Evolutionary conservation across 2,888 invertebrate genomes (phyloP), one percentile per base, ranked within the genome.

Genomic region (Andrena bucephala): DNA sequence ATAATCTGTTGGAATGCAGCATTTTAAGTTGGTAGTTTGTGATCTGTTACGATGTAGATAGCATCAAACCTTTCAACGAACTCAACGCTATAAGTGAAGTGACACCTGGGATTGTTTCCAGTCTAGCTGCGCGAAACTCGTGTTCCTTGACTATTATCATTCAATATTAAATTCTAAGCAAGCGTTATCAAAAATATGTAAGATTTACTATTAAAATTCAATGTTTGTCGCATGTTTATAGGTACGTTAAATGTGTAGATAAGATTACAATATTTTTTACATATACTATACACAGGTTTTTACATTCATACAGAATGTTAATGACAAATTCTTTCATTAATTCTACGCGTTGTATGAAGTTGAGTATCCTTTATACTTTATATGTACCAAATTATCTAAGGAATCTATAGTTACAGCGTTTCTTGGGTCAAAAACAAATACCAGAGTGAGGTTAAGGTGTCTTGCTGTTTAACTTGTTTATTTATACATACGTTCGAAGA

Each of bases 371-470:
- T 27, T 0, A 27, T 29, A 27, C 24, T 42, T 13, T 1, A 0
- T 1, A 4, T 42, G 52, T 13, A 52, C 4, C n/a, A 33, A 48
- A 31, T 33, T 60, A 33, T 24, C 16, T 16, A 13, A 50, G 20
- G 31, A 27, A 16, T 42, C n/a, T 29, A 7, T 29, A 42, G 20
- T 31, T 16, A 24, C 42, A 13, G n/a, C 1, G 20, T 16, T 36
- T 52, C 8, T 52, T 27, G 20, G 7, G 5, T 29, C 0, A 20
- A 48, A 36, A 29, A 13, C 36, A 6, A 59, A 50, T 27, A 2
- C 48, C 10, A 48, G 62, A 77, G 67, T 80, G 76, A 80, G 80
- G 76, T 80, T 80, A 80, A 76, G 67, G 31, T 67, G 54, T 54
- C 54, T 8, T 36, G 20, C 24, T 31, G 57, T 57, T 7, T 20